phyloP scores from a whole-genome alignment of 1,140 invertebrate genomes.

The Drosophila cardini region DNA sequence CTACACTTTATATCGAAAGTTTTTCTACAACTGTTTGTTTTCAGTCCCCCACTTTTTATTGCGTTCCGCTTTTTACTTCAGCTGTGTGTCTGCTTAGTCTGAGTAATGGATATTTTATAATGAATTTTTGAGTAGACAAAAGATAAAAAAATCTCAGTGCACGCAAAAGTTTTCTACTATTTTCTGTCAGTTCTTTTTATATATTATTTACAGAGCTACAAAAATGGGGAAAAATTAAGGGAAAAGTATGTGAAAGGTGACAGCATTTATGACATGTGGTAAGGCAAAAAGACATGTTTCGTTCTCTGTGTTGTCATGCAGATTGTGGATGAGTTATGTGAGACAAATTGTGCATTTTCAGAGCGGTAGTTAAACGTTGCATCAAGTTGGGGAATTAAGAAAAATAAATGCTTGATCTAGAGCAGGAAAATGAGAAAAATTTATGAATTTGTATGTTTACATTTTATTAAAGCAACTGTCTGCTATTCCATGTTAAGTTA shows the following conservation, averaged over 20 bases:
- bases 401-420: background rate
- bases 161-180: conserved; percentile 30
- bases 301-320: conserved; percentile 1
- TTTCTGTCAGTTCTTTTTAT: conserved; percentile 25
- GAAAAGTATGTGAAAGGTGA: conserved; percentile 12
- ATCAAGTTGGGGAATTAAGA: conserved; percentile 1
- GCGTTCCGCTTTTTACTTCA: conserved; percentile 21
- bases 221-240: background rate
- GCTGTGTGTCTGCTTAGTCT: conserved; percentile 34
- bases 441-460: no score
- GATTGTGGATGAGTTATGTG: conserved; percentile 4
- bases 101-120: conserved; percentile 77
- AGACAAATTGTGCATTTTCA: conserved; percentile 1
- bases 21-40: conserved; percentile 52
- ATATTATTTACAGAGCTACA: conserved; percentile 24
- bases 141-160: conserved; percentile 31
- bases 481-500: no score
- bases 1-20: conserved; percentile 59
- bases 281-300: conserved; percentile 21
- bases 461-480: no score
- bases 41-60: conserved; percentile 56
- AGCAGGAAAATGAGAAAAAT: background rate
- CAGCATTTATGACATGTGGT: conserved; percentile 36
- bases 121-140: conserved; percentile 62
- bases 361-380: conserved; percentile 10